Base-by-base conservation (phyloP, 2,888 invertebrate species). In the Sesia bembeciformis region DNA sequence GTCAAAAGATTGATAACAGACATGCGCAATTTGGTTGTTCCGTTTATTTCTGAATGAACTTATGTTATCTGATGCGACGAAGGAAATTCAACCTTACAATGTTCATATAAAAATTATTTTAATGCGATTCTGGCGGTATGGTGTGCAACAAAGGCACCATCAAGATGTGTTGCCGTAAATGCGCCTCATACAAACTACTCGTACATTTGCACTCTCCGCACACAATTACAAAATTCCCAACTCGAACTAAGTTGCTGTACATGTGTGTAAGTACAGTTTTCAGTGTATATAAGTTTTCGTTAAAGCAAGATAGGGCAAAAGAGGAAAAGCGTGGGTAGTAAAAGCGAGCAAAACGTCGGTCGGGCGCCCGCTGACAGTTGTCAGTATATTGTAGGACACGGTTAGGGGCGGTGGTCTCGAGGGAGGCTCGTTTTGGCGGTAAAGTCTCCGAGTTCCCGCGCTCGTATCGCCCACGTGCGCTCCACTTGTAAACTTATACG, bases 301-400 rank as follows among this genome's bases (percentile, higher is more conserved):
- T 76, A 70, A 78, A 82, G 82, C 76, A 79, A 83, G 81, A 83
- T 81, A 80, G 81, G 78, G 80, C 70, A 79, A 79, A 80, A 79
- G 84, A 80, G 84, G 82, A 82, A 84, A 81, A 81, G 73, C 81
- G 76, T 61, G 66, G 61, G 70, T 79, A 79, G 81, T 81, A 75
- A 78, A 79, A 75, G 77, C 80, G 78, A 68, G 78, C 72, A 69
- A 80, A 83, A 77, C 78, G 80, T 74, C 74, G 77, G 74, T 64
- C 72, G 71, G 76, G 73, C 67, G 69, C 61, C 61, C 72, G 63
- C 76, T 76, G 83, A 77, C 81, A 78, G 78, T 81, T 78, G 82
- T 78, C 84, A 88, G 88, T 86, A 75, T 70, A 72, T 73, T 76
- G 78, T 78, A 62, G 72, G 68, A 62, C 79, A 64, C 74, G 63